Conservation (phyloP, 53 echinoderm and acorn worm genomes). For the Actinopyga echinites region DNA sequence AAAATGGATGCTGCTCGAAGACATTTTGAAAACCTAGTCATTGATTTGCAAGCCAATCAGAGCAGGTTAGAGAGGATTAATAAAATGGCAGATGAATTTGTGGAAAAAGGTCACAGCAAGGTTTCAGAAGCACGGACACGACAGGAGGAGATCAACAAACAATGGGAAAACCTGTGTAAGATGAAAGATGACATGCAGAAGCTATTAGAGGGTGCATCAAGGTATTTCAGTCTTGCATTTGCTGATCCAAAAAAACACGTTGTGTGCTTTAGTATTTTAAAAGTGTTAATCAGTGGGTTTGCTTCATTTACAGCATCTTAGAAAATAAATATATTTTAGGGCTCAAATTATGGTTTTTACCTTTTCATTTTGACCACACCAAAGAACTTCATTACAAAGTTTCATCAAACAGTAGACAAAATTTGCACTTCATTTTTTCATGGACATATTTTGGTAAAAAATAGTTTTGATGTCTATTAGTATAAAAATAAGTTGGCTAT, state of each 20-base stretch:
- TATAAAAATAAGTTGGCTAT: not conserved
- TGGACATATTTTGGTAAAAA: not conserved
- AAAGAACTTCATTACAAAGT: no score
- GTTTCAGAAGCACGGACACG: constrained; percentile 75
- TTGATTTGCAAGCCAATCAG: constrained; percentile 87
- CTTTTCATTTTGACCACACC: no score
- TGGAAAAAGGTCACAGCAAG: constrained; percentile 95
- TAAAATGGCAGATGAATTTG: constrained; percentile 96
- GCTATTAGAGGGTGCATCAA: constrained; percentile 92
- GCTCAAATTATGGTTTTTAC: no score
- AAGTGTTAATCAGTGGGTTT: no score
- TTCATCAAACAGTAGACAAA: no score
- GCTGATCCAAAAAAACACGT: no score
- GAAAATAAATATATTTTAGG: no score
- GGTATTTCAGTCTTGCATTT: no score
- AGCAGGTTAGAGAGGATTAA: constrained; percentile 85
- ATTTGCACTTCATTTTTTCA: no score
- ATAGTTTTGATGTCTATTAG: not conserved
- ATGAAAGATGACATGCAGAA: constrained; percentile 93
- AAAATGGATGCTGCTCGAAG: constrained; percentile 71
- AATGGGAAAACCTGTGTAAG: constrained; percentile 74
- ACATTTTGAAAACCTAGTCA: constrained; percentile 93
- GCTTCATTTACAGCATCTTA: no score
- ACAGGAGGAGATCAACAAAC: constrained; percentile 81
- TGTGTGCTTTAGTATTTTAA: no score